Percentiles rank a stretch among this genome's conserved stretches.
Evolutionary conservation across 2,888 invertebrate genomes (phyloP).

Genomic region (Lepidochrysops patricia): DNA sequence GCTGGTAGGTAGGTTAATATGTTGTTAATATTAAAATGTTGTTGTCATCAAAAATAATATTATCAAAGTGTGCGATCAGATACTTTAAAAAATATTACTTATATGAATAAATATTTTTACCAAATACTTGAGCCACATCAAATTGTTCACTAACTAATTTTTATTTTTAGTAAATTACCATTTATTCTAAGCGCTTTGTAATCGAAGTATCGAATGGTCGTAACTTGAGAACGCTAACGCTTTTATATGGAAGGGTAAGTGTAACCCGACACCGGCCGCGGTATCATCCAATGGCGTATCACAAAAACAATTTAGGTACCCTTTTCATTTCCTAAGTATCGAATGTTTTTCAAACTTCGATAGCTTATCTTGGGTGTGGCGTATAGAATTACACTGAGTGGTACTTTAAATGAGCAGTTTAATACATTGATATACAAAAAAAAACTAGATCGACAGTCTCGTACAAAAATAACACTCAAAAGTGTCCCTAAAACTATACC

Average conservation of each 20-base stretch:
- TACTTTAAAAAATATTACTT: too few relatives aligned
- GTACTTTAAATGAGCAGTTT: background rate
- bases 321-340: conserved; percentile 66
- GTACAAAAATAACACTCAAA: too few relatives aligned
- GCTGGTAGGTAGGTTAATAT: too few relatives aligned
- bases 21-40: too few relatives aligned
- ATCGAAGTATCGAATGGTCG: conserved; percentile 41
- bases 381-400: background rate
- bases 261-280: conserved; percentile 56
- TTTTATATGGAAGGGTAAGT: conserved; percentile 65
- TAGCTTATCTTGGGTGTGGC: conserved; percentile 3
- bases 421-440: too few relatives aligned
- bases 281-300: conserved; percentile 43
- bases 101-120: too few relatives aligned
- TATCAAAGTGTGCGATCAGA: too few relatives aligned
- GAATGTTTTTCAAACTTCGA: conserved; percentile 22
- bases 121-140: background rate
- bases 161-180: background rate
- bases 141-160: background rate
- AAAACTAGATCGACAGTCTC: too few relatives aligned
- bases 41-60: too few relatives aligned
- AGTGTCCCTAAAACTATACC: too few relatives aligned
- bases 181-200: conserved; percentile 23
- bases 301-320: conserved; percentile 23
- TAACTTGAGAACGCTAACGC: conserved; percentile 48